phyloP scores from a whole-genome alignment of 2,888 invertebrate species.

The Cryptocephalus primarius region DNA sequence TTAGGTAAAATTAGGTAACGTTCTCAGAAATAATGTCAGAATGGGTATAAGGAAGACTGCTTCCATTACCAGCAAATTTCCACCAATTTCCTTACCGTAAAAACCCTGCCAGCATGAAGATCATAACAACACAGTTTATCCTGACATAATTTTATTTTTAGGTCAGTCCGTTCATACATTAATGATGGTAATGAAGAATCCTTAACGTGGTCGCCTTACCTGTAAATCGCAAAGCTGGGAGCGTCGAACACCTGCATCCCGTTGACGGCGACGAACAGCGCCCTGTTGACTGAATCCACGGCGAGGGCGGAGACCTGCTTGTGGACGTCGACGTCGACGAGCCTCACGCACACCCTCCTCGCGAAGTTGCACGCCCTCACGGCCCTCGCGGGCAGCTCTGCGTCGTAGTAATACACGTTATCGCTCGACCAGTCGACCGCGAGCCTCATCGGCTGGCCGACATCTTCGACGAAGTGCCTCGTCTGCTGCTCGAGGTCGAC shows the following conservation, averaged over 20 bases:
- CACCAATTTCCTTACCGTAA: no score
- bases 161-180: no score
- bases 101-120: no score
- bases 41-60: no score
- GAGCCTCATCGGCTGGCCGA: constrained; percentile 45
- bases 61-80: no score
- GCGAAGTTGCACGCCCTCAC: constrained; percentile 32
- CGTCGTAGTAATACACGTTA: constrained; percentile 54
- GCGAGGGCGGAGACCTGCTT: constrained; percentile 47
- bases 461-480: constrained; percentile 25
- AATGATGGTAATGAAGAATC: no score
- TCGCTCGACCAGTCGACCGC: constrained; percentile 65
- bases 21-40: no score
- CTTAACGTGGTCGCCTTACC: neutral
- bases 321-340: constrained; percentile 42
- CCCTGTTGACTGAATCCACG: constrained; percentile 50
- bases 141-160: no score
- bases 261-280: constrained; percentile 47
- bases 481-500: constrained; percentile 32
- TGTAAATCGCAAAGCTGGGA: constrained; percentile 37
- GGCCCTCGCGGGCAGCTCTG: constrained; percentile 23
- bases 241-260: constrained; percentile 36
- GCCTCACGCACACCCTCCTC: constrained; percentile 22
- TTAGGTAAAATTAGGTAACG: no score
- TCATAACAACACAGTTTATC: no score